A percentile compares a stretch with the other conserved stretches of the same genome.
phyloP scores from a whole-genome alignment of 64 coral and sea anemone genomes.

The Cladopsammia gracilis region DNA sequence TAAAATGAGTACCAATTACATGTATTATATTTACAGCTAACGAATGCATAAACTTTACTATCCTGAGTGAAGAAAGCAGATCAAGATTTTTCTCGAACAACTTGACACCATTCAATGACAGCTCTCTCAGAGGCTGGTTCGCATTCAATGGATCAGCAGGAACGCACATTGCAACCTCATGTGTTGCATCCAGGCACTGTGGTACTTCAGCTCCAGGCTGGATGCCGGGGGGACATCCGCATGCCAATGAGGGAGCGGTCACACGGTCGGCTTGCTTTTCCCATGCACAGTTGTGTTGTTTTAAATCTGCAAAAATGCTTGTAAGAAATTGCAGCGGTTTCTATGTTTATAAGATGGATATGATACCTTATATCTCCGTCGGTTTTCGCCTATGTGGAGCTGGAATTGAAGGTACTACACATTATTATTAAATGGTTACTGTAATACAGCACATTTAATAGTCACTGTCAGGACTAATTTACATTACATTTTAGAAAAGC shows the following conservation, averaged over 20 bases:
- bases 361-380: background rate
- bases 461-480: background rate
- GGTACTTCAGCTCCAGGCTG: conserved; percentile 52
- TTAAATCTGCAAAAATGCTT: background rate
- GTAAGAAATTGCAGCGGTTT: conserved; percentile 61
- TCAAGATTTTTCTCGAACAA: background rate
- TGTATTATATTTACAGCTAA: background rate
- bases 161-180: conserved; percentile 42
- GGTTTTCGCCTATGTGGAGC: conserved; percentile 48
- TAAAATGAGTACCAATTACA: too few species aligned
- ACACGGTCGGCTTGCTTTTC: conserved; percentile 23
- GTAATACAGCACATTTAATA: too few species aligned
- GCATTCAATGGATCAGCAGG: conserved; percentile 62
- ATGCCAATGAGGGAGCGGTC: conserved; percentile 22
- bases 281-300: conserved; percentile 39
- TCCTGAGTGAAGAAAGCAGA: background rate
- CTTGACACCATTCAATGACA: background rate
- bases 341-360: conserved; percentile 48
- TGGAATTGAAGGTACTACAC: conserved; percentile 9
- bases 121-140: conserved; percentile 37
- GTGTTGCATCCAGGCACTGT: conserved; percentile 18
- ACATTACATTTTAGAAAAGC: background rate
- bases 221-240: conserved; percentile 53
- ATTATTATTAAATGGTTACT: too few species aligned
- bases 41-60: conserved; percentile 43